Conservation (phyloP, 2,888 invertebrate species). For the Drosophila mettleri region DNA sequence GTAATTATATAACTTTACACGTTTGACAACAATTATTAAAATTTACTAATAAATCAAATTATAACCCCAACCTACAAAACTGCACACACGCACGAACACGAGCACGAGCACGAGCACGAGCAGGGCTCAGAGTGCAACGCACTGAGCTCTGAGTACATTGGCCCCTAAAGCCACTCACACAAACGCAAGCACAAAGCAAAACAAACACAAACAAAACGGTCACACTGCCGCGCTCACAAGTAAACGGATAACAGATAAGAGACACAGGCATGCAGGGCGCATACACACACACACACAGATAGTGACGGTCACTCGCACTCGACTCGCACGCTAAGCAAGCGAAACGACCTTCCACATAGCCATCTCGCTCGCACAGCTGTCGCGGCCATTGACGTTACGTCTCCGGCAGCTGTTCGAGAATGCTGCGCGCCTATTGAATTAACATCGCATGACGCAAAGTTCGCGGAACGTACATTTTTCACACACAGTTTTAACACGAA, state of each 20-base stretch:
- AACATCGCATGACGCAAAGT: conserved; percentile 86
- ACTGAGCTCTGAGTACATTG: conserved; percentile 70
- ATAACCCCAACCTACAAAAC: background rate
- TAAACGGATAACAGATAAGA: conserved; percentile 63
- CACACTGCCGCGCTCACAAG: conserved; percentile 45
- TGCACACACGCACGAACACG: background rate
- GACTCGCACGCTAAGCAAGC: conserved; percentile 18
- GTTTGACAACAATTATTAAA: background rate
- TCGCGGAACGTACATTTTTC: conserved; percentile 80
- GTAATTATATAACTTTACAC: background rate
- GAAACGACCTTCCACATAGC: conserved; percentile 52
- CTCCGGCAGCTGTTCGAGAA: conserved; percentile 32
- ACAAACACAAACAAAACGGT: conserved; percentile 27
- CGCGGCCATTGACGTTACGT: conserved; percentile 65
- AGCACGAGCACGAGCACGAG: background rate
- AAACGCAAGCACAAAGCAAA: conserved; percentile 1
- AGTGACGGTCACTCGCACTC: background rate
- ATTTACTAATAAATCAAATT: background rate
- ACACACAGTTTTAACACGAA: conserved; percentile 46
- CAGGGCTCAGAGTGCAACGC: conserved; percentile 66
- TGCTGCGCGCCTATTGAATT: conserved; percentile 80
- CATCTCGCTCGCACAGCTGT: conserved; percentile 55
- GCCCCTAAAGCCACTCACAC: conserved; percentile 50
- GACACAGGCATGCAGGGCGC: conserved; percentile 30
- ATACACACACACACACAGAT: conserved; percentile 3